Conservation (phyloP, 2,797 vertebrate species). For the Galaxias olidus region DNA sequence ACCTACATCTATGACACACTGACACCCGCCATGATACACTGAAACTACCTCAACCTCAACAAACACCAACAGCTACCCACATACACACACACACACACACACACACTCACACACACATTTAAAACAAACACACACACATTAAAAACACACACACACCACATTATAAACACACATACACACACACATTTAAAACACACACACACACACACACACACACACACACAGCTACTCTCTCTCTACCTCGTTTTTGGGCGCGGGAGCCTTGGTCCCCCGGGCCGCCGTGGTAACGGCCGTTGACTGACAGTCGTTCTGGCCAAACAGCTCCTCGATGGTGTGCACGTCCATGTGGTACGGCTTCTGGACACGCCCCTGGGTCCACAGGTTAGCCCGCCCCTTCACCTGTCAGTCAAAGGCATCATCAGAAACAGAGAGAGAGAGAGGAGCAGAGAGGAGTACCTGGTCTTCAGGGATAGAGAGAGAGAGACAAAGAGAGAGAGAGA, state of each 20-base stretch:
- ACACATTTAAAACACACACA: slow-evolving; percentile 28
- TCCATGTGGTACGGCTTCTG: slow-evolving; percentile 85
- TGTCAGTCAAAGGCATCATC: slow-evolving; percentile 45
- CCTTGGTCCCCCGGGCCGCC: slow-evolving; percentile 44
- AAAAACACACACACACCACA: slow-evolving; percentile 14
- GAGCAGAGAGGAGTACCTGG: no score
- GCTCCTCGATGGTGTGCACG: slow-evolving; percentile 85
- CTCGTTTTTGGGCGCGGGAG: slow-evolving; percentile 78
- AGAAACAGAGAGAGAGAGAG: neutral
- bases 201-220: neutral
- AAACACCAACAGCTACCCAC: no score
- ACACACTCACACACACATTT: no score
- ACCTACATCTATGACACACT: no score
- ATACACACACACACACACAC: no score
- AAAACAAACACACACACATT: slow-evolving; percentile 16
- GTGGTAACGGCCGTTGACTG: slow-evolving; percentile 31
- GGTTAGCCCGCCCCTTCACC: slow-evolving; percentile 84
- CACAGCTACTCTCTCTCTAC: slow-evolving; percentile 60
- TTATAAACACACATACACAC: slow-evolving; percentile 26
- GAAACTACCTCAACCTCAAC: no score
- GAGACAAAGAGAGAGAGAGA: no score
- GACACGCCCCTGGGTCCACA: slow-evolving; percentile 84
- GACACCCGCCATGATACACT: no score
- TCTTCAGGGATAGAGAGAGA: no score
- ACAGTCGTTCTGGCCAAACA: slow-evolving; percentile 84